Evolutionary conservation across 2,113 vertebrate genomes (phyloP), one percentile per base, ranked within the genome.

Genomic region (Panthera uncia): DNA sequence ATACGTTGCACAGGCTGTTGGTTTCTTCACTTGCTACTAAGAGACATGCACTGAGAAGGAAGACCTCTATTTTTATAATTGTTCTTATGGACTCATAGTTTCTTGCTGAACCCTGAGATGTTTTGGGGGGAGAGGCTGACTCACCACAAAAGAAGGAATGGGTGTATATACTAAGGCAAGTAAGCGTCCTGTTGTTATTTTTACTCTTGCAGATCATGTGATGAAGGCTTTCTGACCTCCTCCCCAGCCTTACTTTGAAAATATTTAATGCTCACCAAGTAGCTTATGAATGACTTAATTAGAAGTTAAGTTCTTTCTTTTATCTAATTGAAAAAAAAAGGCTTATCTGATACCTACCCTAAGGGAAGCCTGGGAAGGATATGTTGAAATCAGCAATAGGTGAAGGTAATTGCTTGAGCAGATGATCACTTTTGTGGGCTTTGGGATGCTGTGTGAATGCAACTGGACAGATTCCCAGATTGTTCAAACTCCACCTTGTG

Each of bases 281-380:
- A 83, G 92, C 68, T 74, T 91, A 10, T 76, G 68, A 94, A 71
- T 88, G 85, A 88, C 69, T 89, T 94, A 84, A 88, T 88, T 90
- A 97, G 76, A 97, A 89, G 61, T 66, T 76, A 95, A 76, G 15
- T 87, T 90, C 57, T 86, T 91, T 68, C 38, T 93, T 95, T 52
- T 76, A 5, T 78, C 21, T 91, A 45, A 61, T 25, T 50, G 83
- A 36, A 91, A 78, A 73, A 78, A 93, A 96, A 29, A 31, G 74
- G 12, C 41, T 50, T 69, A n/a, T 65, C 36, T 93, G 18, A 45
- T 79, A 68, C 38, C 36, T 92, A 19, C 36, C 52, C 27, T 27
- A 36, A 96, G 95, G 93, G 80, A 96, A 93, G 36, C 68, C 48
- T 16, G 63, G 41, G 29, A 96, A 69, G 36, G n/a, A 65, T 93